These are phyloP conservation scores for Chaetops frenatus DNA, from an alignment of 2,113 vertebrate species.

Conservation along the genomic window DNA sequence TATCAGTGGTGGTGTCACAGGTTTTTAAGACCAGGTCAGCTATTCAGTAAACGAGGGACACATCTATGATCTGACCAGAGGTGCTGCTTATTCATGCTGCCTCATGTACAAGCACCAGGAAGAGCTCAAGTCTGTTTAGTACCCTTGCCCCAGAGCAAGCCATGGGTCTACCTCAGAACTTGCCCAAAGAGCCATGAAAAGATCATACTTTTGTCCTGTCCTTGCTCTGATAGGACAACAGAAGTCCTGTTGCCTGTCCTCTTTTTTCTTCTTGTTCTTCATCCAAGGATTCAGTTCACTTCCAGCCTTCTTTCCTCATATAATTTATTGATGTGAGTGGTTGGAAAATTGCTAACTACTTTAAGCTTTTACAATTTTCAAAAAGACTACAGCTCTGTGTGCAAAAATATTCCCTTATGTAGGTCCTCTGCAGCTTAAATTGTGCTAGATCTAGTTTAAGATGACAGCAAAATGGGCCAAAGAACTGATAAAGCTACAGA, in stretches of 20 bases:
- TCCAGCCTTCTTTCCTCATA: neutral
- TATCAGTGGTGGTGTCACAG: neutral
- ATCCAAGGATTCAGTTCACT: neutral
- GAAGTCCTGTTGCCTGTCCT: neutral
- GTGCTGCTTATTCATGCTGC: neutral
- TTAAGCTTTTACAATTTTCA: slow-evolving; percentile 25
- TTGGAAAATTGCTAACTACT: slow-evolving; percentile 18
- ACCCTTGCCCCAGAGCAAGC: neutral
- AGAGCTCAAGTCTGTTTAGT: neutral
- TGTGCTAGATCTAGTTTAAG: slow-evolving; percentile 33
- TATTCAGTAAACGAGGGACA: neutral
- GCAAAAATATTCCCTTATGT: slow-evolving; percentile 17
- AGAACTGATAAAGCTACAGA: neutral
- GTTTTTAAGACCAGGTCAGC: neutral
- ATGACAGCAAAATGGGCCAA: neutral
- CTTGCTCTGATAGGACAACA: neutral
- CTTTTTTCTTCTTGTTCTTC: neutral
- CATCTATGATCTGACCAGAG: neutral
- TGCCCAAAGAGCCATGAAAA: neutral
- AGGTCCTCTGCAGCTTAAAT: neutral
- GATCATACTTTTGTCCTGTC: neutral
- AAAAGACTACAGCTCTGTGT: neutral
- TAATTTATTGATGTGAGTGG: slow-evolving; percentile 48
- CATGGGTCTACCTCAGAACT: neutral
- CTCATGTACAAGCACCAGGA: neutral